Conservation (phyloP, 2,888 invertebrate genomes). For the Toxonevra muliebris region DNA sequence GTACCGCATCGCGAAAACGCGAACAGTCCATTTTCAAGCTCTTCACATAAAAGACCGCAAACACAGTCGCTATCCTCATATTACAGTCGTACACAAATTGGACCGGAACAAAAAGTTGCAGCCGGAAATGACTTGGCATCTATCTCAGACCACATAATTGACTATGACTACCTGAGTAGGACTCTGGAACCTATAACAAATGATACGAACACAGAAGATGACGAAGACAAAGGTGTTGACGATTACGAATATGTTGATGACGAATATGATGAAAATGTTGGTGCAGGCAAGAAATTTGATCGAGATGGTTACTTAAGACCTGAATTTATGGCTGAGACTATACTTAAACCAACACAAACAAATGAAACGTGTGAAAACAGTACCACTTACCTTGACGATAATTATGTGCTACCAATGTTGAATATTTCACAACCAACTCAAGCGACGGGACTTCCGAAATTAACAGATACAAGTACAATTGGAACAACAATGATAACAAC, state of each 20-base stretch:
- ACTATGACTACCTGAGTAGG: constrained; percentile 49
- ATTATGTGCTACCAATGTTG: constrained; percentile 58
- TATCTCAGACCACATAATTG: constrained; percentile 16
- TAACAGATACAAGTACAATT: constrained; percentile 33
- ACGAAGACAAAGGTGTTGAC: constrained; percentile 45
- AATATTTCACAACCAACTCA: constrained; percentile 39
- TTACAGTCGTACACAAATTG: constrained; percentile 36
- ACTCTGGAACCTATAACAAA: constrained; percentile 35
- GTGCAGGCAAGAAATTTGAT: constrained; percentile 47
- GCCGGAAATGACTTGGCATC: constrained; percentile 38
- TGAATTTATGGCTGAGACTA: constrained; percentile 50
- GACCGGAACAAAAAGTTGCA: constrained; percentile 44
- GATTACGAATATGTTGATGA: constrained; percentile 45
- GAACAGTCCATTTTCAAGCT: constrained; percentile 51
- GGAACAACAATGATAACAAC: constrained; percentile 12
- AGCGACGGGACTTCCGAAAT: constrained; percentile 42
- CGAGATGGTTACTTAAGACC: constrained; percentile 58
- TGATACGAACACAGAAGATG: constrained; percentile 27
- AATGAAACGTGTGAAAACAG: constrained; percentile 29
- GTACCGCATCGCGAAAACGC: constrained; percentile 45
- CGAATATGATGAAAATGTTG: constrained; percentile 38
- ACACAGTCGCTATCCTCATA: constrained; percentile 39
- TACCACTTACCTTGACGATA: constrained; percentile 49
- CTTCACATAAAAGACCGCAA: constrained; percentile 37
- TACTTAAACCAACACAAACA: constrained; percentile 37